Base-by-base conservation (phyloP, 2,888 invertebrate species). In the Nomada lathburiana region DNA sequence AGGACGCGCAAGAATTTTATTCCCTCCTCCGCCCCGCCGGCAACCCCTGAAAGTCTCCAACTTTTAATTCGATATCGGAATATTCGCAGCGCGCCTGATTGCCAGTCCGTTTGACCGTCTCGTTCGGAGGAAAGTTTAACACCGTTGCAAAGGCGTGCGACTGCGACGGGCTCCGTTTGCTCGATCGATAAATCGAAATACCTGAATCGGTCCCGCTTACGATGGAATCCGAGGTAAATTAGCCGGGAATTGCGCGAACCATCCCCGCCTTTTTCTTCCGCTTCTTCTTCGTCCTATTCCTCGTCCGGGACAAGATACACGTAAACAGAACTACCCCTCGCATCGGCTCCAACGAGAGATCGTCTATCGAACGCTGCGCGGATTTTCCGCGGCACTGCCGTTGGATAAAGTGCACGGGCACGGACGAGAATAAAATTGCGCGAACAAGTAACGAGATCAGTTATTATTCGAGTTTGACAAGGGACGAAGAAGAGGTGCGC, bases 51-150 rank as follows among this genome's bases (percentile, higher is more conserved):
- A 29, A 64, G 63, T 50, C 57, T 23, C 11, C n/a, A 80, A 79
- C 44, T 79, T 79, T 79, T 80, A 80, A 79, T 72, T 79, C 67
- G 74, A 80, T 55, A 69, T 74, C 73, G 81, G 77, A 47, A 76
- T 76, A 79, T 79, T 79, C 77, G 53, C 29, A 52, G 63, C 52
- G 63, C 76, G 63, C 52, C 52, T 59, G 79, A 76, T 79, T 79
- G 77, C 77, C 44, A 10, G 77, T 44, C 79, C 70, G 70, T 76
- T 79, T 42, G 69, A 79, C 63, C 79, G 77, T 70, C 76, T 70
- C 64, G n/a, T 44, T 57, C 64, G 64, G 4, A 44, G 59, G 26
- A 62, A 70, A 76, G 79, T 79, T 76, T 44, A 20, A 62, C 55
- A 26, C 50, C 62, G 55, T 52, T n/a, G 76, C n/a, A 79, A 76